A percentile compares a stretch with the other conserved stretches of the same genome.
Conservation (phyloP, 2,888 invertebrate species). For the Lasius platythorax region DNA sequence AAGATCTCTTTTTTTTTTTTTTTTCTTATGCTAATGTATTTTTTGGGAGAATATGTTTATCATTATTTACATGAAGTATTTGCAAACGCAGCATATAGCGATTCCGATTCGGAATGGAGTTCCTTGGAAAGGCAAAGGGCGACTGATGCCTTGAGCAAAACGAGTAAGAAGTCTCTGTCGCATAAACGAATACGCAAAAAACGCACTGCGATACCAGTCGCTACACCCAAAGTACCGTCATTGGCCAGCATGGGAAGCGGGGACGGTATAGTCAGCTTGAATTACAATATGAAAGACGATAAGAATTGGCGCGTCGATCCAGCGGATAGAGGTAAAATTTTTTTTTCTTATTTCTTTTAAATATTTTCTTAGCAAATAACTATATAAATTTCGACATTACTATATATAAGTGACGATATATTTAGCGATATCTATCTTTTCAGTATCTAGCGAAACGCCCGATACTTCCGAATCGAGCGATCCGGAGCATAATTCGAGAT, state of each 20-base stretch:
- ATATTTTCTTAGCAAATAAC: background rate
- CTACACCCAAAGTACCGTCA: slow-evolving; percentile 93
- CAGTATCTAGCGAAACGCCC: slow-evolving; percentile 84
- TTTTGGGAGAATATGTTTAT: background rate
- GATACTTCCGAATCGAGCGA: slow-evolving; percentile 85
- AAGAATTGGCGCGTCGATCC: slow-evolving; percentile 84
- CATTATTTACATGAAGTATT: slow-evolving; percentile 29
- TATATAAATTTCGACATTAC: background rate
- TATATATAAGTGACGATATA: background rate
- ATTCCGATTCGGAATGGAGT: slow-evolving; percentile 96
- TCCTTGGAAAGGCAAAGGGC: slow-evolving; percentile 90
- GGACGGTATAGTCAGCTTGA: slow-evolving; percentile 83
- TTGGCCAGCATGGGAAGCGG: slow-evolving; percentile 87
- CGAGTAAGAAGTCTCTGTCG: slow-evolving; percentile 90
- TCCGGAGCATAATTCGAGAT: slow-evolving; percentile 80
- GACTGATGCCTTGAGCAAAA: slow-evolving; percentile 88
- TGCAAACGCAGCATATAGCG: slow-evolving; percentile 90
- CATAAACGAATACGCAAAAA: slow-evolving; percentile 92
- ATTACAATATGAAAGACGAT: slow-evolving; percentile 85
- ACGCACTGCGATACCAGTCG: slow-evolving; percentile 93
- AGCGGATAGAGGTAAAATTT: slow-evolving; percentile 83
- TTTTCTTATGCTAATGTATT: background rate
- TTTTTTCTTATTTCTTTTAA: background rate
- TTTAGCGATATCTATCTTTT: slow-evolving; percentile 2
- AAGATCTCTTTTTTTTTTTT: slow-evolving; percentile 76